Conservation (phyloP, 2,888 invertebrate genomes). For the Tolmerus cingulatus region DNA sequence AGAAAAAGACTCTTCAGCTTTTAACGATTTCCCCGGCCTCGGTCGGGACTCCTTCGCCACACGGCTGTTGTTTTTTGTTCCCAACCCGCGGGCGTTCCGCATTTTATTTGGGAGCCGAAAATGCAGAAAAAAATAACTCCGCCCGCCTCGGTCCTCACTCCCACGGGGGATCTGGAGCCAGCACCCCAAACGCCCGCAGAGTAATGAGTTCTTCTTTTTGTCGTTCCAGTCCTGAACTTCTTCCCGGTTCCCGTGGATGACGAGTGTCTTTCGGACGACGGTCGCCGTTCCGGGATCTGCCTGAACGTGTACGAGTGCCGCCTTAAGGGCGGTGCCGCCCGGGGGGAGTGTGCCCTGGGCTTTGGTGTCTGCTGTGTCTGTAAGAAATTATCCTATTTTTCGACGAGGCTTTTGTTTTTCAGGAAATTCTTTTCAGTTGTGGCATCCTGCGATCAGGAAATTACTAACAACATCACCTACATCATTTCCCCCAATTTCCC, state of each 20-base stretch:
- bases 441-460: constrained; percentile 75
- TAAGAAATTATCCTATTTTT: constrained; percentile 63
- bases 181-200: background rate
- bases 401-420: background rate
- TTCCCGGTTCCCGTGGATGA: constrained; percentile 85
- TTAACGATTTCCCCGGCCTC: constrained; percentile 1
- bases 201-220: background rate
- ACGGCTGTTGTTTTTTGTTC: background rate
- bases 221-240: constrained; percentile 76
- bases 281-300: constrained; percentile 77
- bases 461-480: constrained; percentile 82
- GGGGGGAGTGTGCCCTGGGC: constrained; percentile 82
- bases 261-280: constrained; percentile 77
- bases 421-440: constrained; percentile 68
- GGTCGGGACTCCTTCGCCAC: background rate
- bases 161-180: background rate
- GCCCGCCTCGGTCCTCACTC: background rate
- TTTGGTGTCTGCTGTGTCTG: constrained; percentile 88
- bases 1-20: constrained; percentile 26
- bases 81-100: background rate
- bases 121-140: background rate
- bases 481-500: constrained; percentile 85
- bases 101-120: background rate
- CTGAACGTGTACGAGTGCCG: constrained; percentile 86
- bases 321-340: constrained; percentile 73